Percentiles rank a stretch among this genome's conserved stretches.
Evolutionary conservation across 2,797 vertebrate species (phyloP).

Genomic region (Onychomys arenicola): DNA sequence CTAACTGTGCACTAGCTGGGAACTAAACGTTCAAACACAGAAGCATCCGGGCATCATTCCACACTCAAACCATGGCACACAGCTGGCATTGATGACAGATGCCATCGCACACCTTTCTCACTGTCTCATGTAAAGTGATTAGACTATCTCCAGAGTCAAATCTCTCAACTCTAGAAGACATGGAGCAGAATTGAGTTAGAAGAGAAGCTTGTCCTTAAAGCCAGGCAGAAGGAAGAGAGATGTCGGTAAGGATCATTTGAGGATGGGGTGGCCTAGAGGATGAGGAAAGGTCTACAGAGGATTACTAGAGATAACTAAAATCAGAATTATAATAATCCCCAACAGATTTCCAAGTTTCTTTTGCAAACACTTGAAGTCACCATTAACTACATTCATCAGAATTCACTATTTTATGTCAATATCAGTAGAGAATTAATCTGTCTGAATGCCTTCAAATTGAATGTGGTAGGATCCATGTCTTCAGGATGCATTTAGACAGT

Average conservation of each 20-base stretch:
- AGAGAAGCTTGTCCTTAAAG: neutral
- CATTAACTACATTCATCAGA: constrained; percentile 38
- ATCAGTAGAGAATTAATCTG: neutral
- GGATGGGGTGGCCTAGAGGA: neutral
- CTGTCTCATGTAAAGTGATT: neutral
- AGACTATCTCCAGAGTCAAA: neutral
- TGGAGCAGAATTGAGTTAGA: neutral
- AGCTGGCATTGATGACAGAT: neutral
- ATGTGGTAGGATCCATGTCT: neutral
- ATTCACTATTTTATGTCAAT: neutral
- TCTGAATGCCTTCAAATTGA: neutral
- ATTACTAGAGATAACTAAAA: constrained; percentile 29
- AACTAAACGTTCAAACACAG: neutral
- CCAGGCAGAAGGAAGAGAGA: neutral
- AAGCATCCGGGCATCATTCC: neutral
- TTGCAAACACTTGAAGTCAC: constrained; percentile 15
- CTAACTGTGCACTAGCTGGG: neutral
- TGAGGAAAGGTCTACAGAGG: neutral
- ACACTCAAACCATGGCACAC: neutral
- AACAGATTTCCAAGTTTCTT: constrained; percentile 9
- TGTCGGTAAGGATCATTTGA: neutral
- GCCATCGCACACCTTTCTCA: neutral
- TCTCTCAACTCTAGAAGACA: neutral
- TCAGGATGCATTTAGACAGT: neutral
- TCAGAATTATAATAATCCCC: constrained; percentile 42